Conservation (phyloP, 2,888 invertebrate species). For the Muscina levida region DNA sequence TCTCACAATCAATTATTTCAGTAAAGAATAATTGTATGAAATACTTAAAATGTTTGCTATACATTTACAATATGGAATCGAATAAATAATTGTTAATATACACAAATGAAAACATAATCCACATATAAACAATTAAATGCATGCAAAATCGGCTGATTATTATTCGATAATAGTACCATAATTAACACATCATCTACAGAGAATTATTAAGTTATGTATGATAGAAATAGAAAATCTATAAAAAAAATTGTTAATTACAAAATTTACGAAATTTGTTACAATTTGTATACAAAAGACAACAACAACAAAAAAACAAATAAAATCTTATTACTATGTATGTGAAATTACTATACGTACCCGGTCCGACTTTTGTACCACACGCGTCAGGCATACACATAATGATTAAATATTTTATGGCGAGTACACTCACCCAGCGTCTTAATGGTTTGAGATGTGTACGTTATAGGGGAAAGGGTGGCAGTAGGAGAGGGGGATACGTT, state of each 20-base stretch:
- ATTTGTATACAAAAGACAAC: background rate
- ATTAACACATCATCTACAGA: constrained; percentile 48
- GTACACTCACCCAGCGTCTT: background rate
- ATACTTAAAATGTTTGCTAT: background rate
- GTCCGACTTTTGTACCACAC: no score
- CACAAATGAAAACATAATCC: background rate
- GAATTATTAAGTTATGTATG: background rate
- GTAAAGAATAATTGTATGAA: constrained; percentile 3
- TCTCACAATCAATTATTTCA: no score
- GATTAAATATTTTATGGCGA: background rate
- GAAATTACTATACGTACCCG: constrained; percentile 21
- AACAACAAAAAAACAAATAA: constrained; percentile 20
- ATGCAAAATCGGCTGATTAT: constrained; percentile 42
- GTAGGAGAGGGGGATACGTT: no score
- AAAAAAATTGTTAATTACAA: background rate
- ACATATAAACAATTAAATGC: constrained; percentile 33
- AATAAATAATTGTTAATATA: background rate
- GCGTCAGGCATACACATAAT: no score
- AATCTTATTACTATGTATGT: no score
- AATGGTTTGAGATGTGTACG: no score
- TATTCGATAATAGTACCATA: constrained; percentile 25
- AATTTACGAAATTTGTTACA: background rate
- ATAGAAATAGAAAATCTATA: background rate
- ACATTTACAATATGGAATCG: background rate
- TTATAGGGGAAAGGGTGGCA: no score